Evolutionary conservation across 2,113 vertebrate genomes (phyloP).

Genomic region (Pogona vitticeps): DNA sequence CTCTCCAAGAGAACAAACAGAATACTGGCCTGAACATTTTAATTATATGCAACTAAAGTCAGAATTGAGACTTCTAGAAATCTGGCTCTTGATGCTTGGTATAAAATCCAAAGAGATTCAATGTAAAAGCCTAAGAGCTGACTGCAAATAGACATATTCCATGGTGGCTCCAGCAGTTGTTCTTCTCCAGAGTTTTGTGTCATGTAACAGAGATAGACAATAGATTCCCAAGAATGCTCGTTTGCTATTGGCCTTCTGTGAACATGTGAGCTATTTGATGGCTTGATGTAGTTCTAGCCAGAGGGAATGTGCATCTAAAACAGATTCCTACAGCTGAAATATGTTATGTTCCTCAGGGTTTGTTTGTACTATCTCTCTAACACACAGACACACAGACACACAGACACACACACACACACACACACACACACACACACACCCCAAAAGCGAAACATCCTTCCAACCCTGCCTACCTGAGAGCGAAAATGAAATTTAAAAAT

Average conservation of each 20-base stretch:
- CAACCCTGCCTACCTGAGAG: not conserved
- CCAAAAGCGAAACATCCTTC: not conserved
- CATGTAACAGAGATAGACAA: not conserved
- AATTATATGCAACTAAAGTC: not conserved
- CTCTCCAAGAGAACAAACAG: too few relatives aligned
- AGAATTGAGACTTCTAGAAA: not conserved
- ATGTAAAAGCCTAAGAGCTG: not conserved
- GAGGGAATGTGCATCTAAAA: slow-evolving; percentile 6
- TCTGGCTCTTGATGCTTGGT: too few relatives aligned
- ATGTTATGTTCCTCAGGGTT: not conserved
- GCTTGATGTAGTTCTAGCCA: not conserved
- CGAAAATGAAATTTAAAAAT: not conserved
- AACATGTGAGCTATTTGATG: not conserved
- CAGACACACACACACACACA: too few relatives aligned
- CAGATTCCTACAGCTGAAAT: not conserved
- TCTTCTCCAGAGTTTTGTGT: not conserved
- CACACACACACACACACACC: too few relatives aligned
- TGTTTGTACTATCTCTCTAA: not conserved
- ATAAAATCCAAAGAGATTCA: too few relatives aligned
- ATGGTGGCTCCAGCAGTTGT: not conserved
- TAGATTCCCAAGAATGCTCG: not conserved
- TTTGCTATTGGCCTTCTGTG: not conserved
- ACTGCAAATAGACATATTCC: not conserved
- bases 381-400: too few relatives aligned
- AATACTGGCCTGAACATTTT: too few relatives aligned